These are phyloP conservation scores for Halichoerus grypus DNA, from an alignment of 2,113 vertebrate species.

Conservation along the genomic window DNA sequence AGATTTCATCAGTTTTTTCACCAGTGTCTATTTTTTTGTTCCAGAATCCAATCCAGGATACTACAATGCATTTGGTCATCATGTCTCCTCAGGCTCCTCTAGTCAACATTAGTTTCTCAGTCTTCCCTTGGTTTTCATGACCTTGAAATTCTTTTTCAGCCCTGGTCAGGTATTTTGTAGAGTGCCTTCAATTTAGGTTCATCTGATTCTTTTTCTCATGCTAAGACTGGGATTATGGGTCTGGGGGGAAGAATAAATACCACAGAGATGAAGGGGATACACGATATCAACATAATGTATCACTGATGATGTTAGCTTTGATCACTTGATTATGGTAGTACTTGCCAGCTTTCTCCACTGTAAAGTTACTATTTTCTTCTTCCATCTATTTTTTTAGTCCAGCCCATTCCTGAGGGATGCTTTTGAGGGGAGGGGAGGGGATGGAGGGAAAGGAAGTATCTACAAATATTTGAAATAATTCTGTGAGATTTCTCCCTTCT, in stretches of 20 bases:
- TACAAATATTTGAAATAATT: slow-evolving; percentile 6
- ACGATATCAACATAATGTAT: background rate
- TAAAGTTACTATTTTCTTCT: background rate
- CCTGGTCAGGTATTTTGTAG: background rate
- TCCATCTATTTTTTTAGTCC: background rate
- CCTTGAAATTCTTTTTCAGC: background rate
- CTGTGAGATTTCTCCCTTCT: background rate
- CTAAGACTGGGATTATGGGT: background rate
- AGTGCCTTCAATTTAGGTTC: background rate
- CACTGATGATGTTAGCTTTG: background rate
- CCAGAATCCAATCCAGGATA: background rate
- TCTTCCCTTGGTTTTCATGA: background rate
- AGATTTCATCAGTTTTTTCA: background rate
- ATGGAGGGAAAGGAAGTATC: background rate
- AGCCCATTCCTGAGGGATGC: background rate
- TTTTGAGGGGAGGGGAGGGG: background rate
- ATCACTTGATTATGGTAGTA: background rate
- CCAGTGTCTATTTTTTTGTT: background rate
- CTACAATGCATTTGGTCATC: background rate
- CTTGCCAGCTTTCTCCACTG: background rate
- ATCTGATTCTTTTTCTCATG: background rate
- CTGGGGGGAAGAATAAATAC: background rate
- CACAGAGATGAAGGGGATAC: background rate
- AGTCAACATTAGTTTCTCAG: background rate
- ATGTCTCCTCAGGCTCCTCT: background rate